Conservation (phyloP, 2,888 invertebrate species). For the Rhagonycha fulva region DNA sequence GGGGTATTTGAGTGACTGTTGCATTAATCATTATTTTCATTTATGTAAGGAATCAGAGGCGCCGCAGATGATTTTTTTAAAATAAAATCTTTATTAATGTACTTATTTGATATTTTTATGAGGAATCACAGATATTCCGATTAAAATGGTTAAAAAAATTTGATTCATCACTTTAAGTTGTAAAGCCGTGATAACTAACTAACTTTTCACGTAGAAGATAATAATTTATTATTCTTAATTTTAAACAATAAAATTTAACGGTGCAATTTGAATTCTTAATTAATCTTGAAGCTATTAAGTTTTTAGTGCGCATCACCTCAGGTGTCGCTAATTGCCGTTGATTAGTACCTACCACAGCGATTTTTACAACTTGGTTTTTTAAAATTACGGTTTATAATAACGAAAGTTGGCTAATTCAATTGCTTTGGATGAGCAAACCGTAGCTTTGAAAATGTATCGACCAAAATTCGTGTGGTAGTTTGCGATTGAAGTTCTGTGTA, state of each 20-base stretch:
- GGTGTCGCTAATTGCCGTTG: neutral
- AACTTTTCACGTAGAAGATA: neutral
- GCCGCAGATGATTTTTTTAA: too few species aligned
- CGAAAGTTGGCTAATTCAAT: neutral
- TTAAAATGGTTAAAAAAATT: too few species aligned
- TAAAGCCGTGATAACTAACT: too few species aligned
- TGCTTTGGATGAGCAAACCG: neutral
- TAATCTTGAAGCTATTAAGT: neutral
- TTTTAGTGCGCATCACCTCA: neutral
- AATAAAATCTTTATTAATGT: too few species aligned
- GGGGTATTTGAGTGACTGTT: too few species aligned
- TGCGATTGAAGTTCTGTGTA: neutral
- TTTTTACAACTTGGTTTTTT: too few species aligned
- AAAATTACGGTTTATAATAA: neutral
- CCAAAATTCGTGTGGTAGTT: neutral
- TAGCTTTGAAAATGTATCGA: neutral
- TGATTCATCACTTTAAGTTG: too few species aligned
- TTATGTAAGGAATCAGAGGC: too few species aligned
- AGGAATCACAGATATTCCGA: too few species aligned
- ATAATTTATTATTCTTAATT: neutral
- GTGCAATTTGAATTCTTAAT: neutral
- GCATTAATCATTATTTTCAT: too few species aligned
- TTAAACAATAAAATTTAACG: neutral
- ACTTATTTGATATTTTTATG: too few species aligned
- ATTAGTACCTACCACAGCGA: neutral